Evolutionary conservation across 2,113 vertebrate genomes (phyloP).

Genomic region (Scomber japonicus): DNA sequence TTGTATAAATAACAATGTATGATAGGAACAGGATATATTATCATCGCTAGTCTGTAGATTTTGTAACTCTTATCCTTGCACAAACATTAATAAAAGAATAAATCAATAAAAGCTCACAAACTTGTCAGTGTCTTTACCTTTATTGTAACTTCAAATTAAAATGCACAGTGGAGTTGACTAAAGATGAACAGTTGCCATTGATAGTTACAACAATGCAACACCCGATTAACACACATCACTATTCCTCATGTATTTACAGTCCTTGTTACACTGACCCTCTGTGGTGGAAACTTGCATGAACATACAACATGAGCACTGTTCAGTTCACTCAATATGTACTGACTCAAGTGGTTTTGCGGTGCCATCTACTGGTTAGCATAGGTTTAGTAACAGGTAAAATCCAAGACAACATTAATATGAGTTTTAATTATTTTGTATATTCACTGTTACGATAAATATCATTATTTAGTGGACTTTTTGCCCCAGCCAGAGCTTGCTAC

Average conservation of each 20-base stretch:
- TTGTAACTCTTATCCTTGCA: slow-evolving; percentile 83
- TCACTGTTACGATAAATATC: background rate
- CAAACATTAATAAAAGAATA: slow-evolving; percentile 80
- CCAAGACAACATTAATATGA: background rate
- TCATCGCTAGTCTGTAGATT: slow-evolving; percentile 79
- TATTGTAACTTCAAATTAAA: background rate
- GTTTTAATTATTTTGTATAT: background rate
- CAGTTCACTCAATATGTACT: background rate
- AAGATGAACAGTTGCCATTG: background rate
- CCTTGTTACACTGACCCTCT: background rate
- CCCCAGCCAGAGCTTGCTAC: too few species aligned
- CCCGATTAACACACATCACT: too few species aligned
- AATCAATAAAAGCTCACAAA: slow-evolving; percentile 57
- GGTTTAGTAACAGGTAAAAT: background rate
- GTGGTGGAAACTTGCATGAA: background rate
- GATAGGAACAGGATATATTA: slow-evolving; percentile 82
- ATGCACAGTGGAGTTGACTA: background rate
- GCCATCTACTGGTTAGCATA: slow-evolving; percentile 57
- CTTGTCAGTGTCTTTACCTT: background rate
- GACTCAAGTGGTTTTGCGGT: background rate
- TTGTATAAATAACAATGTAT: slow-evolving; percentile 82
- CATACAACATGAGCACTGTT: background rate
- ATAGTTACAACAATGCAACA: background rate
- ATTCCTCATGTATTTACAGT: too few species aligned
- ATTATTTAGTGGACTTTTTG: background rate